phyloP scores from a whole-genome alignment of 2,113 vertebrate species.

The Aepyceros melampus region DNA sequence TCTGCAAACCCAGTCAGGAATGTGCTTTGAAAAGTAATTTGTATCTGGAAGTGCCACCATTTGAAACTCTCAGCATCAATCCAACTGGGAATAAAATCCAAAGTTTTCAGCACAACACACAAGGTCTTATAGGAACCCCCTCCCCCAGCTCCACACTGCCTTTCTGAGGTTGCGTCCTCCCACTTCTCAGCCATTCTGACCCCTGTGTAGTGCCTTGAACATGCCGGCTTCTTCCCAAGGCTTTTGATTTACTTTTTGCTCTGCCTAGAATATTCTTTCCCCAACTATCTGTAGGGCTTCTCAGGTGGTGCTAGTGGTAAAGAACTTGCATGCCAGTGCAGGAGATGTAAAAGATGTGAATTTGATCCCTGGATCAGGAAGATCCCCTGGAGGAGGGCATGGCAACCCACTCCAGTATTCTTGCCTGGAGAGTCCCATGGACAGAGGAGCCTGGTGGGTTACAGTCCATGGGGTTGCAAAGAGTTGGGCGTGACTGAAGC shows the following conservation, averaged over 20 bases:
- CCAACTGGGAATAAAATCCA: not conserved
- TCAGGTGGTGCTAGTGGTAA: accelerated
- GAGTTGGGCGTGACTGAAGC: not conserved
- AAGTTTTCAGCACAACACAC: not conserved
- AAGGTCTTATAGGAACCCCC: not conserved
- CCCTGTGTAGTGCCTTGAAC: not conserved
- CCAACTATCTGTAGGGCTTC: not conserved
- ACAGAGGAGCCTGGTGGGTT: not conserved
- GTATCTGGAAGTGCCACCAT: accelerated
- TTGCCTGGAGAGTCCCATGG: not conserved
- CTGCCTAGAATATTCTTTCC: not conserved
- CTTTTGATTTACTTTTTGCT: not conserved
- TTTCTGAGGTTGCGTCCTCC: not conserved
- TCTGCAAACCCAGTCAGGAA: not conserved
- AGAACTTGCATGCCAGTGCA: not conserved
- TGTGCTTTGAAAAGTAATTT: not conserved
- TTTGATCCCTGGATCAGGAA: not conserved
- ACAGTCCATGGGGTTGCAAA: not conserved
- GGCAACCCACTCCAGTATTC: not conserved
- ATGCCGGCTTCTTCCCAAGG: not conserved
- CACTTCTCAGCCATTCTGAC: not conserved
- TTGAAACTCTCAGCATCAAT: not conserved
- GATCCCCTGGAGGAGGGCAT: not conserved
- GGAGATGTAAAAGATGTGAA: not conserved
- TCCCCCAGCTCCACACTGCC: not conserved